Base-by-base conservation (phyloP, 1,140 invertebrate species). In the Pseudomyrmex gracilis region DNA sequence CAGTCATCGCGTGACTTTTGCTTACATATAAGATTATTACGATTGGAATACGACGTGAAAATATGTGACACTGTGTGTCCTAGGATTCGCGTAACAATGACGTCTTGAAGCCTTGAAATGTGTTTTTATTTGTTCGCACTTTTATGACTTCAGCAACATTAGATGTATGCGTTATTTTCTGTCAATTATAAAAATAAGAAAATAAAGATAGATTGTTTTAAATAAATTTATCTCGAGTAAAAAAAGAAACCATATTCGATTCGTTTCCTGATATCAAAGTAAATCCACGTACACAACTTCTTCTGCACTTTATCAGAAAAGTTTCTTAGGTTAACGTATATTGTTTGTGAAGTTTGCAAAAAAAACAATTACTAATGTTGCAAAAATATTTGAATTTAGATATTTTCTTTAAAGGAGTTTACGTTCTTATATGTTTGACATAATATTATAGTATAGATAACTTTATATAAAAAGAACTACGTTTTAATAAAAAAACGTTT, bases 41-140 rank as follows among this genome's bases (percentile, higher is more conserved):
- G 13, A 2, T 53, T 34, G 0, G n/a, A 53, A 15, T 24, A 34
- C 58, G 55, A 15, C 43, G 22, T 70, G 51, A 24, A 68, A 68
- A 68, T 24, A 24, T 57, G 73, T 49, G 74, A 68, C 63, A 66
- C 20, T 63, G n/a, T n/a, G n/a, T n/a, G 10, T 67, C 3, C 24
- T 13, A 47, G 53, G 17, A 78, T 78, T 70, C 49, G 64, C 9
- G 24, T 43, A 71, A 80, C 12, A 20, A 70, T 49, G 43, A 70
- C 53, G 51, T 49, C 20, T 55, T 70, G 53, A 80, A 80, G 20
- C 53, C 53, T 60, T 17, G 76, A 20, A 80, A 15, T 8, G 49
- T 61, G 8, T 66, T n/a, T 76, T 64, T 34, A 24, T 53, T 76
- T 76, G 63, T 53, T 12, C 1, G 58, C 55, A 49, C 3, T 80